phyloP scores from a whole-genome alignment of 1,140 invertebrate species.

The Drosophila orena region DNA sequence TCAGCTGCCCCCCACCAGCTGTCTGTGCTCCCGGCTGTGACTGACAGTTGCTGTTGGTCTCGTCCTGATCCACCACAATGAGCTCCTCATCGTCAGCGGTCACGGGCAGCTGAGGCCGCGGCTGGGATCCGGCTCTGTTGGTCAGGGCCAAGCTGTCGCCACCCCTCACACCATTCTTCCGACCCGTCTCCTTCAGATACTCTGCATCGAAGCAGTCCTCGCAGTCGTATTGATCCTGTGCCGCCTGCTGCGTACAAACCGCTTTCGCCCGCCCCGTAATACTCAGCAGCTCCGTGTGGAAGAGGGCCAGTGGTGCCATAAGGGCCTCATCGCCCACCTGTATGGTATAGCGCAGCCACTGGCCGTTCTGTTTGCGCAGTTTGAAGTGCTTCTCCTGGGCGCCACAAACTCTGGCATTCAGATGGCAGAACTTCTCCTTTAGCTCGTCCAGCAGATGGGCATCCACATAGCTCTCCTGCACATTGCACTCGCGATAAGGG shows the following conservation, averaged over 20 bases:
- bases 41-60: slow-evolving; percentile 65
- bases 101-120: slow-evolving; percentile 54
- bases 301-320: slow-evolving; percentile 94
- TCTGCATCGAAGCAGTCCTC: slow-evolving; percentile 97
- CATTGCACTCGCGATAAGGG: slow-evolving; percentile 92
- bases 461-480: slow-evolving; percentile 89
- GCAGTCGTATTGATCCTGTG: slow-evolving; percentile 91
- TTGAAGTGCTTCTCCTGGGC: slow-evolving; percentile 84
- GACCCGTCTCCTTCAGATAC: slow-evolving; percentile 94
- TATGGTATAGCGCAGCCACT: slow-evolving; percentile 89
- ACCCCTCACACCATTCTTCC: slow-evolving; percentile 87
- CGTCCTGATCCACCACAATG: slow-evolving; percentile 92
- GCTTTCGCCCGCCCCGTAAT: slow-evolving; percentile 88
- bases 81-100: slow-evolving; percentile 90
- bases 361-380: slow-evolving; percentile 52
- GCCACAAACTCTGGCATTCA: slow-evolving; percentile 88
- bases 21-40: slow-evolving; percentile 14
- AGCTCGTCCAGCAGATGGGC: slow-evolving; percentile 92
- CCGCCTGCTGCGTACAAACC: slow-evolving; percentile 90
- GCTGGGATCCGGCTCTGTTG: slow-evolving; percentile 81
- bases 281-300: slow-evolving; percentile 94
- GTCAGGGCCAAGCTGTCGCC: slow-evolving; percentile 84
- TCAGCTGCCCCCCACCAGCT: neutral
- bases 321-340: slow-evolving; percentile 97
- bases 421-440: slow-evolving; percentile 96